phyloP scores from a whole-genome alignment of 2,113 vertebrate species.

The Bambusicola thoracicus region DNA sequence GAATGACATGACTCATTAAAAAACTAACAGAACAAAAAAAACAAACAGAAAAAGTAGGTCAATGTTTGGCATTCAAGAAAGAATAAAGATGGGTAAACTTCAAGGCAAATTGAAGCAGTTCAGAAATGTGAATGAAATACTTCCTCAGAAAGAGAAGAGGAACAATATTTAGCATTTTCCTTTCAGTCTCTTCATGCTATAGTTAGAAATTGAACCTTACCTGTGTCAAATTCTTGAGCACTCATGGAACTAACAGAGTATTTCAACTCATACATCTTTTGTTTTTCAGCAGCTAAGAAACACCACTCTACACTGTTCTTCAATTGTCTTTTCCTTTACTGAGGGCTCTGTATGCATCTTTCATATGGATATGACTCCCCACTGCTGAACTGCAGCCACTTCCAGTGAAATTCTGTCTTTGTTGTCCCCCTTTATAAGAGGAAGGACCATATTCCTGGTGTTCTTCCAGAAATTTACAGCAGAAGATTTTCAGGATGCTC shows the following conservation, averaged over 20 bases:
- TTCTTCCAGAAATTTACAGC: background rate
- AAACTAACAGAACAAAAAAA: background rate
- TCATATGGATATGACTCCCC: background rate
- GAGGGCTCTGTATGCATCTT: fast-evolving
- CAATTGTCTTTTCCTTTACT: background rate
- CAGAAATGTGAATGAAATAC: slow-evolving; percentile 26
- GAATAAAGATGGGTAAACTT: slow-evolving; percentile 29
- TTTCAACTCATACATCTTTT: background rate
- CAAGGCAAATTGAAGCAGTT: slow-evolving; percentile 25
- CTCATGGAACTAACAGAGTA: fast-evolving
- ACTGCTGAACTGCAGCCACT: background rate
- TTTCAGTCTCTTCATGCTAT: background rate
- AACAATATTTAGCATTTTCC: slow-evolving; percentile 21
- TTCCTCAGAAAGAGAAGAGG: background rate
- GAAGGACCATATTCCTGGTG: fast-evolving
- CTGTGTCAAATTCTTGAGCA: fast-evolving
- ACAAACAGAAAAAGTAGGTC: background rate
- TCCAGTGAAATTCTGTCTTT: background rate
- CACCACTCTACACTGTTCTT: background rate
- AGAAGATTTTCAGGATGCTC: background rate
- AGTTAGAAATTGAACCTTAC: background rate
- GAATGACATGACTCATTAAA: background rate
- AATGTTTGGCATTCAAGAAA: slow-evolving; percentile 16
- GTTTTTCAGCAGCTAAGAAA: background rate
- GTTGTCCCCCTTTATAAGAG: background rate